These are phyloP conservation scores for Danio kyathit DNA, from an alignment of 2,797 vertebrate genomes.

Conservation along the genomic window DNA sequence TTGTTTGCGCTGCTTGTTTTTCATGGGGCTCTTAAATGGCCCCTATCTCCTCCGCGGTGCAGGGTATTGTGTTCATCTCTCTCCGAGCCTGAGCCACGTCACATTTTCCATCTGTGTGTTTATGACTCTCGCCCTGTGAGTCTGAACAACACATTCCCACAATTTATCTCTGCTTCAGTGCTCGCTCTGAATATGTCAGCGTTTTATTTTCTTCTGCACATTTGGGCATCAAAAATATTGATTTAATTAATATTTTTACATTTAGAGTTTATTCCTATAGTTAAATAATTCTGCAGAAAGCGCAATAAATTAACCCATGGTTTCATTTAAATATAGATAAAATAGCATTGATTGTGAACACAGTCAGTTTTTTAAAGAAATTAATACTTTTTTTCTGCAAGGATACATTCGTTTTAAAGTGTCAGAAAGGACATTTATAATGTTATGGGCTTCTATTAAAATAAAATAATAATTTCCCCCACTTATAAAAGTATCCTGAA, in stretches of 20 bases:
- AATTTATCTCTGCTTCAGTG: background rate
- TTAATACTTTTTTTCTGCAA: too few species aligned
- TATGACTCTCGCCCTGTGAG: constrained; percentile 14
- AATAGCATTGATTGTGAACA: background rate
- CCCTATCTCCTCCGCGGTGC: constrained; percentile 26
- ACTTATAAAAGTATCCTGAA: too few species aligned
- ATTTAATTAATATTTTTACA: too few species aligned
- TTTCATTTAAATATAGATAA: background rate
- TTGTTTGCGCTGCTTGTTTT: constrained; percentile 74
- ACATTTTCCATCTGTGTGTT: constrained; percentile 58
- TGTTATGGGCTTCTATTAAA: too few species aligned
- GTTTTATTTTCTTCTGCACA: background rate
- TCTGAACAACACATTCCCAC: constrained; percentile 5
- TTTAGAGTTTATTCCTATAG: too few species aligned
- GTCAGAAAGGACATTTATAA: too few species aligned
- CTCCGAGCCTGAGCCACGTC: constrained; percentile 40
- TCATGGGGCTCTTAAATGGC: constrained; percentile 66
- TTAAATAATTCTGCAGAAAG: too few species aligned
- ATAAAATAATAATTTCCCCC: too few species aligned
- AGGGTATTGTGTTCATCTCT: constrained; percentile 65
- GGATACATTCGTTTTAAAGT: too few species aligned
- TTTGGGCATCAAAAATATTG: too few species aligned
- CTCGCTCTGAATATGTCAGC: background rate
- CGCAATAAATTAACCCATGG: background rate
- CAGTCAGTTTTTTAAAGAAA: too few species aligned